phyloP scores from a whole-genome alignment of 64 coral and sea anemone genomes.

The Acropora yongei region DNA sequence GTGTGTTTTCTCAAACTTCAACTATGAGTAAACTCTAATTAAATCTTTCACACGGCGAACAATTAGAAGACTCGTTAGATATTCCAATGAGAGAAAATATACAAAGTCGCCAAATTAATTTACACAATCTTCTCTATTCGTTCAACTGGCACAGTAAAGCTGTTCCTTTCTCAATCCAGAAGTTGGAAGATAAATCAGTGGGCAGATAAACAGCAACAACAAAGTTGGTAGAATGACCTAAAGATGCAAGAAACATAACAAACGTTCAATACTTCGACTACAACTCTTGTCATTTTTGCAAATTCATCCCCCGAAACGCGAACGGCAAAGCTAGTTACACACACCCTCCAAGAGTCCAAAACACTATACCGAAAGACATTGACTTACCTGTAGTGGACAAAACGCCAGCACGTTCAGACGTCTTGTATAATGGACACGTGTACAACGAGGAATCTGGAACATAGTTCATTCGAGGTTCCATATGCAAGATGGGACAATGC shows the following conservation, averaged over 20 bases:
- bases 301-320: no score
- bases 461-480: slow-evolving; percentile 99
- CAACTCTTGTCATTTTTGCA: no score
- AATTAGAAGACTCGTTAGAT: no score
- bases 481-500: slow-evolving; percentile 95
- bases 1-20: no score
- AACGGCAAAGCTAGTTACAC: no score
- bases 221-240: slow-evolving; percentile 99
- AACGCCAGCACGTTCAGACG: slow-evolving; percentile 93
- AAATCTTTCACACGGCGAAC: no score
- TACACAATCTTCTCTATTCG: slow-evolving; percentile 48
- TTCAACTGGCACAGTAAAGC: slow-evolving; percentile 94
- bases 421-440: slow-evolving; percentile 92
- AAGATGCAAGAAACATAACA: not conserved
- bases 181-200: slow-evolving; percentile 72
- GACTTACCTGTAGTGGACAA: slow-evolving; percentile 94
- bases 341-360: no score
- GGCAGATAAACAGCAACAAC: slow-evolving; percentile 95
- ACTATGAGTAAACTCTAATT: no score
- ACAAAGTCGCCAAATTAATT: not conserved
- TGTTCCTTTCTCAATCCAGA: slow-evolving; percentile 98
- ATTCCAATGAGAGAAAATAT: no score
- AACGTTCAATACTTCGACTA: no score
- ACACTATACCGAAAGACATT: not conserved
- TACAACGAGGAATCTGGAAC: slow-evolving; percentile 83